phyloP scores from a whole-genome alignment of 2,888 invertebrate genomes.

The Punctoribates punctum region DNA sequence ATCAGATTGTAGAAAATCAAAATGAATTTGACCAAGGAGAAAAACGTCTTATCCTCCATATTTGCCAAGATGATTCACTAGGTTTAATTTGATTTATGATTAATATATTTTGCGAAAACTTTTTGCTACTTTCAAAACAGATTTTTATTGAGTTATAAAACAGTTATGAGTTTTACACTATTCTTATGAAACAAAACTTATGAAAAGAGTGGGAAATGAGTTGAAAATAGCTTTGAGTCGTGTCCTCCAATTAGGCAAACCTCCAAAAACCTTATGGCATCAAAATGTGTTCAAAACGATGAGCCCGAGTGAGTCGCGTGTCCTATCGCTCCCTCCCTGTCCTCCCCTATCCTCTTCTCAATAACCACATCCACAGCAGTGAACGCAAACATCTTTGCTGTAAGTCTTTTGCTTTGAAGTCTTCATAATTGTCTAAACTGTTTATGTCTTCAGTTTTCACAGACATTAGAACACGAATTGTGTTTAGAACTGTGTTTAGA shows the following conservation, averaged over 20 bases:
- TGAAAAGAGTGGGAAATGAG: not conserved
- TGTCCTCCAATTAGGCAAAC: constrained; percentile 2
- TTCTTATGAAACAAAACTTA: not conserved
- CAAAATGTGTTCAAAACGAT: not conserved
- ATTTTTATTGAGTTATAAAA: not conserved
- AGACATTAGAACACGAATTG: not conserved
- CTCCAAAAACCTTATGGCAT: constrained; percentile 8
- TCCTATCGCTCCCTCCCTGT: not conserved
- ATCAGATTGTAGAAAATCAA: constrained; percentile 1
- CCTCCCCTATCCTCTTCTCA: not conserved
- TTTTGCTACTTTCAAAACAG: not conserved
- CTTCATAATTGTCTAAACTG: not conserved
- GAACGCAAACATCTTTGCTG: not conserved
- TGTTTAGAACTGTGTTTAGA: not conserved
- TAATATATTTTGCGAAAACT: not conserved
- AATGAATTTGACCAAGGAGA: constrained; percentile 20
- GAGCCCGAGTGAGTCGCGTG: not conserved
- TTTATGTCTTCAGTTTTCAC: not conserved
- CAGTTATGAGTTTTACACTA: not conserved
- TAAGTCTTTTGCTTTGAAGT: not conserved
- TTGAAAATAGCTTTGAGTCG: not conserved
- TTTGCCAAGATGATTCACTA: not conserved
- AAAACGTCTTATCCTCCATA: constrained; percentile 25
- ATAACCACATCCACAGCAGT: not conserved
- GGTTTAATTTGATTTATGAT: too few species aligned